These are phyloP conservation scores for Bergia sp. DNA, from an alignment of 92 coral and sea anemone genomes.

Conservation along the genomic window DNA sequence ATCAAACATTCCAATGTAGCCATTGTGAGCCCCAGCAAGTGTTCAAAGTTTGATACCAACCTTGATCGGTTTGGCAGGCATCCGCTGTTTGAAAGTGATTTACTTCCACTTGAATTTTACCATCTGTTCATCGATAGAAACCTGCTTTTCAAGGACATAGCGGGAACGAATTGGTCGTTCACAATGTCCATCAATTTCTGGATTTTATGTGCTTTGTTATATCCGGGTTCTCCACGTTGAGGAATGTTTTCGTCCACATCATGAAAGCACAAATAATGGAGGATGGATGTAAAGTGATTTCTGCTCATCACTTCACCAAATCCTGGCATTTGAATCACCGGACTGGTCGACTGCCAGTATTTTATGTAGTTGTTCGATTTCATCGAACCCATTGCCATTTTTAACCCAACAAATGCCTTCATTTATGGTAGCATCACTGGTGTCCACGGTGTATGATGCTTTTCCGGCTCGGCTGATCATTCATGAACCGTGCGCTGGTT, in stretches of 20 bases:
- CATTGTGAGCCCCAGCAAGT: constrained; percentile 7
- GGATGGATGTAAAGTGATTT: constrained; percentile 4
- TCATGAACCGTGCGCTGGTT: neutral
- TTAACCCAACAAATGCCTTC: constrained; percentile 24
- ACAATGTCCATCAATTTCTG: constrained; percentile 9
- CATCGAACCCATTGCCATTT: constrained; percentile 24
- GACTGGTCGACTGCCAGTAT: constrained; percentile 13
- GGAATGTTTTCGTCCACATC: too few species aligned
- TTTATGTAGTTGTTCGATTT: constrained; percentile 9
- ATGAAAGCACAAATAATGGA: constrained; percentile 1
- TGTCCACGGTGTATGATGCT: neutral
- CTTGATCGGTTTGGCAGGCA: neutral
- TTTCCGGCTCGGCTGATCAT: neutral
- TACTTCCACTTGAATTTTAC: constrained; percentile 24
- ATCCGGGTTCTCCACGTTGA: too few species aligned
- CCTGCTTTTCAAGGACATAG: neutral
- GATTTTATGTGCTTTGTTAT: neutral
- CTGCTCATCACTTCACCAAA: constrained; percentile 14
- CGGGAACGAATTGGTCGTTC: neutral
- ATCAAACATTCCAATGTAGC: too few species aligned
- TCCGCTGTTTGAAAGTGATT: constrained; percentile 5
- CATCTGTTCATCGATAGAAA: neutral
- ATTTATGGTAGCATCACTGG: neutral
- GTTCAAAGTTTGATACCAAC: too few species aligned
- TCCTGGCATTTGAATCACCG: neutral